Base-by-base conservation (phyloP, 2,113 vertebrate genomes). In the Neolamprologus longior region DNA sequence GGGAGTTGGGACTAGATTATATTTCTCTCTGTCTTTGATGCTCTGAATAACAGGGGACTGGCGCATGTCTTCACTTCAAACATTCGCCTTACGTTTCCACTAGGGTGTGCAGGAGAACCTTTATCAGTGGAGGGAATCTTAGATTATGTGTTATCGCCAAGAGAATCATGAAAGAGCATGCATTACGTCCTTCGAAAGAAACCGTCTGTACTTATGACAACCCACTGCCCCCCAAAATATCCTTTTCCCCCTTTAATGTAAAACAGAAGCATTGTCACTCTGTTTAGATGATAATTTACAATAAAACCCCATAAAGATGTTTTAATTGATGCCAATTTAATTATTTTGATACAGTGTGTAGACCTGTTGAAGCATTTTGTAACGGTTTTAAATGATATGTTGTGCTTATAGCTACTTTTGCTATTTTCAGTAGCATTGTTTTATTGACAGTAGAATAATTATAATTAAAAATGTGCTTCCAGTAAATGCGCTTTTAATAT, bases 81-180 rank as follows among this genome's bases (percentile, higher is more conserved):
- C 89, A 89, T 92, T 85, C 85, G 87, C 84, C 91, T 82, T 88
- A 78, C 89, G 81, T 93, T 95, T 91, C 91, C 92, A 94, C 90
- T 90, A 94, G 91, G 79, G 85, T 93, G 88, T 91, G 87, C 82
- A 86, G 92, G 81, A 90, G 90, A 91, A 96, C 93, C 91, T 94
- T 96, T 94, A 94, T 95, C 91, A 91, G 80, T 79, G 83, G 86
- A 90, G 90, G 89, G 93, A 93, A 91, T 93, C 89, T 73, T 86
- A 94, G 90, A 88, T 91, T 76, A 89, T 89, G 78, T 90, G 85
- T 92, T 92, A 87, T 94, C 61, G 68, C 66, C 82, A 82, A 83
- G 76, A 91, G 81, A 91, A 90, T 93, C 92, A 93, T 93, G 89
- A 93, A 93, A 92, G 91, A 95, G 91, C 91, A 93, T 95, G 90